Evolutionary conservation across 2,113 vertebrate species (phyloP).

Genomic region (Emydura subglobosa): DNA sequence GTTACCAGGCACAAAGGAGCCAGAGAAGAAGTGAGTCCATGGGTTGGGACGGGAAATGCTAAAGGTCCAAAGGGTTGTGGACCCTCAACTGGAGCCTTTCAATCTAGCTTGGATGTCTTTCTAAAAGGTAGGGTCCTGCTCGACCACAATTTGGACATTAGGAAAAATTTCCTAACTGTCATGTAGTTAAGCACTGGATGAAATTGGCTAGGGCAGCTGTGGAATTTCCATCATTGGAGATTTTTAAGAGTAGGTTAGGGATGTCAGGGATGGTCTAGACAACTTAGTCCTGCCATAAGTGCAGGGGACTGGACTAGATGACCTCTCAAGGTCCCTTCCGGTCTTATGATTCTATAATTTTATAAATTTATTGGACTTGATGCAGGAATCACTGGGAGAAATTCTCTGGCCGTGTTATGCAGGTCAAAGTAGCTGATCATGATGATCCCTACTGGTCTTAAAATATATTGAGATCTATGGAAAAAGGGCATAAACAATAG

Average conservation of each 20-base stretch:
- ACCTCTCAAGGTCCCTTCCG: no score
- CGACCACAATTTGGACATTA: neutral
- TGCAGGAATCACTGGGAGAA: neutral
- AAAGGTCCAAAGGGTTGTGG: neutral
- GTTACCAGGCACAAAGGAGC: neutral
- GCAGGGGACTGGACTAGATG: no score
- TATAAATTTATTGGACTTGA: neutral
- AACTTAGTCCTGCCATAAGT: no score
- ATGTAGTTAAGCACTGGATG: no score
- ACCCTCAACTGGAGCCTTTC: neutral
- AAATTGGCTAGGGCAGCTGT: no score
- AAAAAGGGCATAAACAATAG: slow-evolving; percentile 5
- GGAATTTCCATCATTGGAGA: no score
- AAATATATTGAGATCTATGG: neutral
- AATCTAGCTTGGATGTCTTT: neutral
- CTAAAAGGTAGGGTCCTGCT: neutral
- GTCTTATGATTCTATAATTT: no score
- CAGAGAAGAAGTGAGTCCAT: neutral
- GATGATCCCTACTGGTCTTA: neutral
- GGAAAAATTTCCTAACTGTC: no score
- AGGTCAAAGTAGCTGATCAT: neutral
- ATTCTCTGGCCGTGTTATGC: neutral
- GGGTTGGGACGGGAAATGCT: neutral
- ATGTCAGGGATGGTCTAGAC: no score
- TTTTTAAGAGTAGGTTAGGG: no score